Percentiles rank a stretch among this genome's conserved stretches.
phyloP scores from a whole-genome alignment of 64 coral and sea anemone species.

The Pocillopora damicornis region DNA sequence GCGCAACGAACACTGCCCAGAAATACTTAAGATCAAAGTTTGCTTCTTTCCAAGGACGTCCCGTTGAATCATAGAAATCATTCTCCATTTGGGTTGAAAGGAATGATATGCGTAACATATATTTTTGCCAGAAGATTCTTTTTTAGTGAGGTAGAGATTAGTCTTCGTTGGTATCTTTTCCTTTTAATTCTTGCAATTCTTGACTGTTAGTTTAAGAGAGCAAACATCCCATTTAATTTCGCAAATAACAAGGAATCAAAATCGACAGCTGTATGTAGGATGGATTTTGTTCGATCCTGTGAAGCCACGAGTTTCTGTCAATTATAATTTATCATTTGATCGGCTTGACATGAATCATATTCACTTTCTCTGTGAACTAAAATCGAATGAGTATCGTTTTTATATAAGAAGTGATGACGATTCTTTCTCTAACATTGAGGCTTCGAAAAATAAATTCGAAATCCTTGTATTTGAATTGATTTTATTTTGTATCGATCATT shows the following conservation, averaged over 20 bases:
- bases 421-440: no score
- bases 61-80: background rate
- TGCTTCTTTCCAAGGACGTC: conserved; percentile 44
- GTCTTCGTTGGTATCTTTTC: background rate
- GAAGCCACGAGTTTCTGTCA: background rate
- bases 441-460: no score
- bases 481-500: no score
- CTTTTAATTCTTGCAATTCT: background rate
- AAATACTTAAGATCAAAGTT: conserved; percentile 60
- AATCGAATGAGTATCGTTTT: no score
- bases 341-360: no score
- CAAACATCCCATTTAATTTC: conserved; percentile 18
- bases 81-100: background rate
- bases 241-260: background rate
- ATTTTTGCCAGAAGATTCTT: background rate
- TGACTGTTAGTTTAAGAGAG: background rate
- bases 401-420: no score
- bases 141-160: background rate
- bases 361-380: no score
- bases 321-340: background rate
- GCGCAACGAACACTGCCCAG: conserved; percentile 24
- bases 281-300: background rate
- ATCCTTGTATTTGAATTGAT: no score
- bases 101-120: no score
- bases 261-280: background rate